These are phyloP conservation scores for Nephrotoma guestfalica DNA, from an alignment of 2,888 invertebrate species.

Conservation along the genomic window DNA sequence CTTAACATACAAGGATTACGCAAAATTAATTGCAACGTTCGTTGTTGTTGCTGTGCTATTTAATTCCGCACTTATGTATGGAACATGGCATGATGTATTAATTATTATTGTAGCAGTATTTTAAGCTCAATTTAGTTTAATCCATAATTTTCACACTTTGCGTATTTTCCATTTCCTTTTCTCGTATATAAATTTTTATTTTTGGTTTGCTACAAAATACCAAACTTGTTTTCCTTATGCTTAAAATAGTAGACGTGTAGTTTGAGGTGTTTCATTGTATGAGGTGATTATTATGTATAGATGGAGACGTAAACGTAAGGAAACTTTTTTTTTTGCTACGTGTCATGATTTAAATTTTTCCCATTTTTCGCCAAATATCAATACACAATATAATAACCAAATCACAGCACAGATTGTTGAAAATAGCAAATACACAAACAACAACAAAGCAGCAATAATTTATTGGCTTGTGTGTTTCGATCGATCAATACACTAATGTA, in stretches of 20 bases:
- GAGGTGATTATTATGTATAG: background rate
- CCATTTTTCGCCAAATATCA: background rate
- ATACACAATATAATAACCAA: background rate
- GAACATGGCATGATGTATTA: background rate
- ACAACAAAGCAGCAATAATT: background rate
- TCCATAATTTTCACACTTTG: background rate
- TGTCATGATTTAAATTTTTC: background rate
- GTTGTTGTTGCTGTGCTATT: background rate
- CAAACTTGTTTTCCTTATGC: background rate
- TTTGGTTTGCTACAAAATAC: background rate
- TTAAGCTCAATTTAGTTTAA: background rate
- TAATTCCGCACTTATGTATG: background rate
- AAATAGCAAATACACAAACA: background rate
- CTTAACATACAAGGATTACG: background rate
- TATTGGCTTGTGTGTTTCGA: background rate
- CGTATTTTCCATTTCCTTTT: background rate
- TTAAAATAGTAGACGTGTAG: background rate
- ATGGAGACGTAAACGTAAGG: background rate
- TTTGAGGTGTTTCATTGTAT: background rate
- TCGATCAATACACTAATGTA: background rate
- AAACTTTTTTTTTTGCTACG: background rate
- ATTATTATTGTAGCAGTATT: background rate
- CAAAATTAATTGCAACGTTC: background rate
- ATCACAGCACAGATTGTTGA: background rate
- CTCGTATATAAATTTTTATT: background rate